These are phyloP conservation scores for Amblyornis subalaris DNA, from an alignment of 2,113 vertebrate species.

Conservation along the genomic window DNA sequence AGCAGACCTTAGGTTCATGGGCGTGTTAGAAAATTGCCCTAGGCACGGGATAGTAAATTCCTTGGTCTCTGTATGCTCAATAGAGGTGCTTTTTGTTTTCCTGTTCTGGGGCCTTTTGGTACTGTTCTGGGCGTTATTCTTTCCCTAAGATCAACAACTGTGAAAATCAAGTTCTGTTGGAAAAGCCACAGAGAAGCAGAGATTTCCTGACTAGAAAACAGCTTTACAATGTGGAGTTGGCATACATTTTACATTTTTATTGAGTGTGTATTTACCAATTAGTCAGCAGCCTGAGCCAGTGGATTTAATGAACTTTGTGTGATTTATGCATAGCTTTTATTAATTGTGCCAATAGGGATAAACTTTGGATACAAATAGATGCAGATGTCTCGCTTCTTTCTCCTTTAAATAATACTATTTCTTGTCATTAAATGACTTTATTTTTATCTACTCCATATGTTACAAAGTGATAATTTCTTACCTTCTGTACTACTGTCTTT, in stretches of 20 bases:
- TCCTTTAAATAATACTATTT: conserved; percentile 41
- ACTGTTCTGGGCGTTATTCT: not conserved
- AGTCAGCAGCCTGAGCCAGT: conserved; percentile 64
- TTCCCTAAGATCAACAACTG: not conserved
- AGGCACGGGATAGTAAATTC: not conserved
- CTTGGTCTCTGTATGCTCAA: not conserved
- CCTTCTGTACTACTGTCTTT: not conserved
- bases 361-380: conserved; percentile 67
- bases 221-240: conserved; percentile 44
- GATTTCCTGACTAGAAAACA: not conserved
- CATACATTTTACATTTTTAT: conserved; percentile 58
- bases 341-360: conserved; percentile 71
- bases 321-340: conserved; percentile 73
- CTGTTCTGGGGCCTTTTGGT: not conserved
- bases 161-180: not conserved
- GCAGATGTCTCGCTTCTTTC: conserved; percentile 51
- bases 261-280: conserved; percentile 69
- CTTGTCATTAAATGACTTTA: not conserved
- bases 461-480: not conserved
- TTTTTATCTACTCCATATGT: not conserved
- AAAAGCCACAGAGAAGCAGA: conserved; percentile 1
- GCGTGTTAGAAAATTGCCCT: not conserved
- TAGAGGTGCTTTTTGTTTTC: not conserved
- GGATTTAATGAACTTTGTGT: conserved; percentile 72
- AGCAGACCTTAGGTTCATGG: not conserved